Evolutionary conservation across 2,113 vertebrate genomes (phyloP).

Genomic region (Amia ocellicauda): DNA sequence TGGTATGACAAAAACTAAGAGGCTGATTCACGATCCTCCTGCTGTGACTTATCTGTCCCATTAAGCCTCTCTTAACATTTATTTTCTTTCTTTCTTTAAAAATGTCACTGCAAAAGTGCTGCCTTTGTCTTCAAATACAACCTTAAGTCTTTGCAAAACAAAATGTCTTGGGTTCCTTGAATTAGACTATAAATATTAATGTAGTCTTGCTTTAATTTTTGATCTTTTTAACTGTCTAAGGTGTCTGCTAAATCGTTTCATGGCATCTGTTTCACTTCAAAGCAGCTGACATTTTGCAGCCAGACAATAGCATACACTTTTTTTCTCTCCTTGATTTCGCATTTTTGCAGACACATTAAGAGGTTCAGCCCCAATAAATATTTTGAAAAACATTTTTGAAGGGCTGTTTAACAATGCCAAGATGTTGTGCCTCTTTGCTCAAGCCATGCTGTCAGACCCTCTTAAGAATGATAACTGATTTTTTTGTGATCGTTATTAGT

Average conservation of each 20-base stretch:
- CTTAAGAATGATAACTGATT: no score
- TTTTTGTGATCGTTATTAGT: no score
- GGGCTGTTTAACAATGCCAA: neutral
- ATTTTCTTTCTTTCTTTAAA: neutral
- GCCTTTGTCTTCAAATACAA: neutral
- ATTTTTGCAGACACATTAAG: neutral
- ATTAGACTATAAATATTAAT: slow-evolving; percentile 1
- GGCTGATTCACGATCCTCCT: no score
- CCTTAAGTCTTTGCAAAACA: neutral
- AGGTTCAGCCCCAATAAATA: neutral
- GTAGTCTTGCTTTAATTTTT: neutral
- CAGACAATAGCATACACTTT: neutral
- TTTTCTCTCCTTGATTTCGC: no score
- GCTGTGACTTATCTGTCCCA: no score
- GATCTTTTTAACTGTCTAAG: neutral
- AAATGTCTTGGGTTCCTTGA: neutral
- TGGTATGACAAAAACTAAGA: no score
- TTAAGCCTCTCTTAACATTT: no score
- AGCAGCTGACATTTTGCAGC: neutral
- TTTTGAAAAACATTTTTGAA: neutral
- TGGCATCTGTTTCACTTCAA: slow-evolving; percentile 3
- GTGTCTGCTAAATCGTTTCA: neutral
- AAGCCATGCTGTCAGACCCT: no score
- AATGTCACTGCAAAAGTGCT: no score
- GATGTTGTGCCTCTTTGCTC: neutral